Base-by-base conservation (phyloP, 2,113 vertebrate species). In the Odocoileus hemionus region DNA sequence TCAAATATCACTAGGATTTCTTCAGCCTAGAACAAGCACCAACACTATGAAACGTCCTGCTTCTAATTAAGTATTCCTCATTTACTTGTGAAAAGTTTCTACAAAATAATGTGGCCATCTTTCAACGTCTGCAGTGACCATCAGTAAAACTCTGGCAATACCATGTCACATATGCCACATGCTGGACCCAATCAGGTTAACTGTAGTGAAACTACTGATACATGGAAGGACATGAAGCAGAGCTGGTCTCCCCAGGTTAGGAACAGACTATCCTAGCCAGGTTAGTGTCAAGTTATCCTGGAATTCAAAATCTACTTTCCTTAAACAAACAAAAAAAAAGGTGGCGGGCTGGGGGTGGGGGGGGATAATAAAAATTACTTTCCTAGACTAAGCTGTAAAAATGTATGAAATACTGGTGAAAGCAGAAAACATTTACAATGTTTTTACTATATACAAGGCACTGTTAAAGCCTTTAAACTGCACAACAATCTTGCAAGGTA, bases 71-170 rank as follows among this genome's bases (percentile, higher is more conserved):
- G 21, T n/a, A 89, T 8, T 12, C 6, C 52, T 74, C 7, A 8
- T 52, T 83, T 67, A 89, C 83, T 91, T 86, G 50, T 87, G 21
- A 96, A 84, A 70, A 39, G 45, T 95, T 95, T 93, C 61, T 94
- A 28, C 47, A 86, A 89, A 93, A 93, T 74, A 82, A 88, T 47
- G 21, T 67, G 36, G 67, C 13, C 60, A 78, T 23, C 85, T n/a
- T 86, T 33, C 52, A 50, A 11, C 26, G 36, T 74, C 21, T 5
- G 55, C 23, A 30, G 61, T 10, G 19, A 58, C 76, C 21, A 82
- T 21, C 33, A 52, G 30, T n/a, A 89, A 86, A 86, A 64, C 28
- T 54, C 15, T 61, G 78, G 67, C 25, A 78, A 33, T 3, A 28
- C 26, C 33, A 28, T 0, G 8, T 9, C 3, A 11, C 8, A 12